Base-by-base conservation (phyloP, 2,888 invertebrate genomes). In the Parochlus steinenii region DNA sequence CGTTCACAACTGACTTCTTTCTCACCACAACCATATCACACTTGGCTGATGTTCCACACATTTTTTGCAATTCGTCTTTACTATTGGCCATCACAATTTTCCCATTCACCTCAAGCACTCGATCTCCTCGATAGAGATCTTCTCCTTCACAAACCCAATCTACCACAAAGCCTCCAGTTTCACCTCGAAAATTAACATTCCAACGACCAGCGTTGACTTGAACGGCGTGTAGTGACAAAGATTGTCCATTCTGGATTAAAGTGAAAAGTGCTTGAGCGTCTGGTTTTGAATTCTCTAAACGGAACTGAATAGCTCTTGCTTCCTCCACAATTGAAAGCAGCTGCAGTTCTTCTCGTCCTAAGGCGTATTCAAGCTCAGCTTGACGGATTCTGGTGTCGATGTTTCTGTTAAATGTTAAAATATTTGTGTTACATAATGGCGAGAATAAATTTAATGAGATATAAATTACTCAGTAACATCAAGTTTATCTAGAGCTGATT, bases 341-440 rank as follows among this genome's bases (percentile, higher is more conserved):
- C 58, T 86, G 85, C 43, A 87, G 61, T 58, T 89, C 89, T 58
- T 89, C 87, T 29, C 86, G 68, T 1, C 87, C 87, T 44, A 86
- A 61, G 53, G 85, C 77, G 56, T 86, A 87, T 53, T 87, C 87
- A 46, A 87, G 60, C 58, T 89, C 89, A 1, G 89, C 89, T 52
- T 87, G 86, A 49, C 85, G 78, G 52, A 89, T 87, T 44, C 86
- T 67, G 30, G 79, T 76, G 56, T 89, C 87, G 39, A 87, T 87
- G 56, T 86, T 86, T 49, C 86, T 86, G 56, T 3, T 56, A 55
- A 44, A 37, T 24, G 33, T 27, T 33, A 17, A 26, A 12, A 20
- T 12, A 17, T 28, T 25, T 27, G 7, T 16, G 3, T 8, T 28
- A 17, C 11, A 11, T 11, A 12, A 11, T 34, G 15, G 28, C 28